Conservation (phyloP, 2,113 vertebrate species). For the Caloenas nicobarica region DNA sequence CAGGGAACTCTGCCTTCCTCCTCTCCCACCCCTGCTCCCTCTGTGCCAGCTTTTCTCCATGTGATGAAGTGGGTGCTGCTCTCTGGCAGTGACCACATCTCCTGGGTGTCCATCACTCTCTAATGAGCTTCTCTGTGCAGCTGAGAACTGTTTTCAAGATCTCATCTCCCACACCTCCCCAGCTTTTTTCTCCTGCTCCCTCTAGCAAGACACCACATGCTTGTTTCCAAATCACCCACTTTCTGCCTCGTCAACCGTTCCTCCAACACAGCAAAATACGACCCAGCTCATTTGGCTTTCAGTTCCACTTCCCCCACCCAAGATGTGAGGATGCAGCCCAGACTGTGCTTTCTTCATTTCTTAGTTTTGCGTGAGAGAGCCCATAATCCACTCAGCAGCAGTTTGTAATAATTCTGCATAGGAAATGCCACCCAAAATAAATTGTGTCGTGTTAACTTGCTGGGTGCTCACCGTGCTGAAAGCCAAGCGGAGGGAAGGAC, state of each 20-base stretch:
- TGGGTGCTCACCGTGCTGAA: not conserved
- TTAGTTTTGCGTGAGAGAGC: slow-evolving; percentile 1
- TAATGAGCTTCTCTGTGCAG: not conserved
- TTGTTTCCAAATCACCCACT: not conserved
- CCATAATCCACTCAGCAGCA: not conserved
- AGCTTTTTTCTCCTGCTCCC: not conserved
- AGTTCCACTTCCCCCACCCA: not conserved
- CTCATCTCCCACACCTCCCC: not conserved
- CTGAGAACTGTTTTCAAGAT: not conserved
- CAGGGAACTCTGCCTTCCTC: not conserved
- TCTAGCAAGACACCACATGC: not conserved
- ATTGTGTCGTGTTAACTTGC: rapidly evolving
- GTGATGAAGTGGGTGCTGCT: not conserved
- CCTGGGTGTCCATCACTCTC: not conserved
- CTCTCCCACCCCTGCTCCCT: not conserved
- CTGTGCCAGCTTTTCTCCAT: not conserved
- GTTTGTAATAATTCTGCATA: not conserved
- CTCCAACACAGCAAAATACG: rapidly evolving
- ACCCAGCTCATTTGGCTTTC: rapidly evolving
- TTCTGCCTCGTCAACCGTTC: not conserved
- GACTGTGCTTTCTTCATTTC: not conserved
- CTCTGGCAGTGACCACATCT: not conserved
- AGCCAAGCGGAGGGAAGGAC: not conserved
- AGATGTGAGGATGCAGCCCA: not conserved
- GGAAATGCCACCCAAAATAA: not conserved